phyloP scores from a whole-genome alignment of 2,888 invertebrate genomes.

The Cantharis nigra region DNA sequence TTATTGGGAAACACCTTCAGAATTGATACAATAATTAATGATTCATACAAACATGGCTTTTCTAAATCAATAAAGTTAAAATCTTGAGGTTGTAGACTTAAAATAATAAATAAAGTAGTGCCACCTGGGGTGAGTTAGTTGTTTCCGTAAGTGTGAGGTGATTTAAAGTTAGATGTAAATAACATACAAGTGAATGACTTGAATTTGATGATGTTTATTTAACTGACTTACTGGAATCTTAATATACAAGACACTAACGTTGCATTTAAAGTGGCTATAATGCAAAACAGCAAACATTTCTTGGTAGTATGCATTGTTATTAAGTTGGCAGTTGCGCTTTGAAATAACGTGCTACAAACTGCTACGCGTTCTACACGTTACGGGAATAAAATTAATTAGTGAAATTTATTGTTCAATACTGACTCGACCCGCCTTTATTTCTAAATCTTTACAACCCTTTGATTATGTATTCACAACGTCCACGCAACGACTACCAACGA shows the following conservation, averaged over 20 bases:
- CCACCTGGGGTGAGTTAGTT: not conserved
- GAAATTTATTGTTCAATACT: slow-evolving; percentile 50
- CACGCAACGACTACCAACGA: slow-evolving; percentile 38
- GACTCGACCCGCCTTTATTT: slow-evolving; percentile 42
- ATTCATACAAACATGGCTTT: no score
- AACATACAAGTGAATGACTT: not conserved
- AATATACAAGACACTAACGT: slow-evolving; percentile 19
- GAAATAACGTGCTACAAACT: slow-evolving; percentile 38
- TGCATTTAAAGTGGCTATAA: slow-evolving; percentile 26
- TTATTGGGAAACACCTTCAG: no score
- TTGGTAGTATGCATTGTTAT: slow-evolving; percentile 9
- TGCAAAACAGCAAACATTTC: slow-evolving; percentile 22
- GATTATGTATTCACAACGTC: slow-evolving; percentile 48
- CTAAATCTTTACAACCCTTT: slow-evolving; percentile 46
- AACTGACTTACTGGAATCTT: slow-evolving; percentile 21
- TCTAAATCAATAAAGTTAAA: no score
- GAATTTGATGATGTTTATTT: slow-evolving; percentile 19
- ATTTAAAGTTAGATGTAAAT: not conserved
- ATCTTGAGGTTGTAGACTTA: not conserved
- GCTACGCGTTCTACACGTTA: slow-evolving; percentile 40
- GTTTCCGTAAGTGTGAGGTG: not conserved
- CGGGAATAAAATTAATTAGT: slow-evolving; percentile 52
- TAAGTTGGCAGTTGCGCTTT: slow-evolving; percentile 19
- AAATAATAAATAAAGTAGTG: not conserved
- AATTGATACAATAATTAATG: no score